Evolutionary conservation across 2,113 vertebrate species (phyloP), one percentile per base, ranked within the genome.

Genomic region (Rhinoderma darwinii): DNA sequence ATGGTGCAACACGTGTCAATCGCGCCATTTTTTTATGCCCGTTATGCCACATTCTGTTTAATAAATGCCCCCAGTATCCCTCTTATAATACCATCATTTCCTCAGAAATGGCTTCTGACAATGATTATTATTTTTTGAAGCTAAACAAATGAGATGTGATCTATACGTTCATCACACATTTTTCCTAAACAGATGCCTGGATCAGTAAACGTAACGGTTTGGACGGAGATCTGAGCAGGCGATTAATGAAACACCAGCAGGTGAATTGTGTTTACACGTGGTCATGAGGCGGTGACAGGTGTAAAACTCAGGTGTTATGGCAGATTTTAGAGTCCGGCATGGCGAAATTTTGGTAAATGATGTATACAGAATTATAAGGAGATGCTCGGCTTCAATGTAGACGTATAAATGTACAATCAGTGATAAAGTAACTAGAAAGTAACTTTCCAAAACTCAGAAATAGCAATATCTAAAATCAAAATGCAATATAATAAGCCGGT

Each of bases 201-300:
- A 59, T 39, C 76, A 56, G 76, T 56, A 41, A 20, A 41, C 76
- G 56, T 18, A 35, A 11, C 76, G 56, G 25, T 59, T 61, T 6
- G 18, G 32, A 41, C 12, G 37, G 54, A 61, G 37, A 35, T 61
- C 50, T 14, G 30, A 2, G 10, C 78, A 63, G 32, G 22, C 78
- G 63, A 63, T 78, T 63, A 81, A 81, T 81, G 56, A 61, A 81
- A 81, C 35, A 63, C 32, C 78, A 79, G 50, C 12, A 61, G 41
- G 12, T 63, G 56, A 61, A 80, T 59, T 39, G 56, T 81, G 37
- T 81, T 81, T 63, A n/a, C 54, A 43, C 17, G 51, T 63, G 78
- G 78, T 81, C 78, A 81, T 56, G 56, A 63, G 15, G 37, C 37
- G n/a, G 37, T 61, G 78, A 81, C 78, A 81, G 78, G 78, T 61